Conservation (phyloP, 1,140 invertebrate species). For the Pseudachorutes palmiensis region DNA sequence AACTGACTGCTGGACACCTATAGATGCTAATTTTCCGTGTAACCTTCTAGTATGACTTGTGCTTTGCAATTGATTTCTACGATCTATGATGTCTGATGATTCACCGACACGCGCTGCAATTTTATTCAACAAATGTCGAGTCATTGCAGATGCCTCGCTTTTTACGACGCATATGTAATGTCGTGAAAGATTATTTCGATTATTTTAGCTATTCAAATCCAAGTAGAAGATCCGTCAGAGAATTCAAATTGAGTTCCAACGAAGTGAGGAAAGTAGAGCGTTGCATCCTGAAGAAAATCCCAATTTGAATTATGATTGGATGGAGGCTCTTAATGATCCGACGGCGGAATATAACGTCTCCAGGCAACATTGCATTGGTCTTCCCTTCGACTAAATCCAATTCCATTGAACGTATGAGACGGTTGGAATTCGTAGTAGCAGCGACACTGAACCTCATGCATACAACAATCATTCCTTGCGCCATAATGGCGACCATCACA, state of each 20-base stretch:
- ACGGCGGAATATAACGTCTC: background rate
- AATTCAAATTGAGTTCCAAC: background rate
- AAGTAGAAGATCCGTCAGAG: background rate
- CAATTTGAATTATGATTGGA: background rate
- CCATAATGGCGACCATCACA: background rate
- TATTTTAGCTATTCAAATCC: background rate
- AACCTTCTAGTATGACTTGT: too few relatives aligned
- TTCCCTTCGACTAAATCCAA: background rate
- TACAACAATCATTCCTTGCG: background rate
- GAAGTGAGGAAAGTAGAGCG: background rate
- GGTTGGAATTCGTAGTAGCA: background rate
- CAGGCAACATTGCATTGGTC: background rate
- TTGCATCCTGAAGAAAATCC: background rate
- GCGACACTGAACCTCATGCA: background rate
- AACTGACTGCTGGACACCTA: too few relatives aligned
- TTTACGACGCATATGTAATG: too few relatives aligned
- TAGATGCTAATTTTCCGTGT: too few relatives aligned
- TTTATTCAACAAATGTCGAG: too few relatives aligned
- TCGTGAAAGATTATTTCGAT: too few relatives aligned
- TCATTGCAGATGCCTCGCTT: too few relatives aligned
- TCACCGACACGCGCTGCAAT: too few relatives aligned
- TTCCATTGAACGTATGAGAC: background rate
- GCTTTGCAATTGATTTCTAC: too few relatives aligned
- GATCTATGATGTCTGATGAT: too few relatives aligned
- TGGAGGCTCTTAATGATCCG: background rate